Conservation (phyloP, 2,888 invertebrate species). For the Orthonychiurus folsomi region DNA sequence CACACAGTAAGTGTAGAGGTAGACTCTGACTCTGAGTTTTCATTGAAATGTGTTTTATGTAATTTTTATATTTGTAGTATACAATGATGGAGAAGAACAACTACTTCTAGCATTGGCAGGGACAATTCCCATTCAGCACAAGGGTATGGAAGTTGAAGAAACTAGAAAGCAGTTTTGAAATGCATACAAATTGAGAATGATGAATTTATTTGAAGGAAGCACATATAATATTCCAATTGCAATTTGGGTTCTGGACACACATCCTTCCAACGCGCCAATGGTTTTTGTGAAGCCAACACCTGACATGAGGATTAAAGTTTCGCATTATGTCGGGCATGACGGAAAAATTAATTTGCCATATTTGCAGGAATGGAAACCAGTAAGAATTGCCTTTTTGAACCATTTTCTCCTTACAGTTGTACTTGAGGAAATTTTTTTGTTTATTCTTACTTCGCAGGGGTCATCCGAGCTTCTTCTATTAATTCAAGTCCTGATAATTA, state of each 20-base stretch:
- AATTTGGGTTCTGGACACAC: constrained; percentile 93
- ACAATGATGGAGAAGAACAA: constrained; percentile 75
- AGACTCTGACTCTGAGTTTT: too few relatives aligned
- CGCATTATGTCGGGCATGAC: constrained; percentile 85
- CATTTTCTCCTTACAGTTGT: background rate
- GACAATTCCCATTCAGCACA: constrained; percentile 85
- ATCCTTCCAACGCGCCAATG: constrained; percentile 93
- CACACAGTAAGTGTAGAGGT: constrained; percentile 59
- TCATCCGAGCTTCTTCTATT: constrained; percentile 77
- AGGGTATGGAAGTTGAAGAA: constrained; percentile 51
- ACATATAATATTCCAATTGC: constrained; percentile 93
- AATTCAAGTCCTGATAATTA: constrained; percentile 80
- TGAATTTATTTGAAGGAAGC: too few relatives aligned
- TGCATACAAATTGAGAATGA: too few relatives aligned
- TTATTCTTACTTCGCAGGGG: constrained; percentile 11
- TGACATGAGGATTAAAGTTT: constrained; percentile 91
- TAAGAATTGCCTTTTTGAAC: too few relatives aligned
- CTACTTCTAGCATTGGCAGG: constrained; percentile 77
- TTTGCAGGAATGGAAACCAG: constrained; percentile 84
- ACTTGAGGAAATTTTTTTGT: background rate
- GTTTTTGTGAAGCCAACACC: constrained; percentile 65
- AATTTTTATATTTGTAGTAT: constrained; percentile 52
- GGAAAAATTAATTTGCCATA: constrained; percentile 95
- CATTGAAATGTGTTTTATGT: too few relatives aligned
- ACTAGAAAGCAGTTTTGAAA: background rate